A percentile compares a stretch with the other conserved stretches of the same genome.
phyloP scores from a whole-genome alignment of 2,888 invertebrate species.

The Neoaliturus tenellus region DNA sequence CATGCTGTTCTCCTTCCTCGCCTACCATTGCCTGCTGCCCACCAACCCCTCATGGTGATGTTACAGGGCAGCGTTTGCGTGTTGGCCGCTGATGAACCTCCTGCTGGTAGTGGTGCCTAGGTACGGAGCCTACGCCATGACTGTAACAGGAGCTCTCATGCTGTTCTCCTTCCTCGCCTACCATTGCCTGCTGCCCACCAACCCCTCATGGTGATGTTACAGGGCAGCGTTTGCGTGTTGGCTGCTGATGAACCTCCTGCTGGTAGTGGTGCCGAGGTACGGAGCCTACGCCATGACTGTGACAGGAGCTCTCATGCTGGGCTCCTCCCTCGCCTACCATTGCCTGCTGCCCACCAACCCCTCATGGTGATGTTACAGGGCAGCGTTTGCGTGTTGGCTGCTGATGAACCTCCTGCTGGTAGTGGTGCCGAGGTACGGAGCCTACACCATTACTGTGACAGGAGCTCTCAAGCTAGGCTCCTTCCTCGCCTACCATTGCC shows the following conservation, averaged over 20 bases:
- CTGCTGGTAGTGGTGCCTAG: no score
- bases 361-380: slow-evolving; percentile 82
- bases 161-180: no score
- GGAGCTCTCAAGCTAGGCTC: slow-evolving; percentile 89
- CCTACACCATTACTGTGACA: slow-evolving; percentile 89
- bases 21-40: no score
- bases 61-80: no score
- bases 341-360: slow-evolving; percentile 84
- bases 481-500: slow-evolving; percentile 84
- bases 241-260: slow-evolving; percentile 93
- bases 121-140: no score
- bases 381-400: slow-evolving; percentile 93
- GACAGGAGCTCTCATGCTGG: slow-evolving; percentile 88
- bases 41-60: no score
- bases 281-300: slow-evolving; percentile 92
- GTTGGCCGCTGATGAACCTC: no score
- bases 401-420: slow-evolving; percentile 96
- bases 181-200: no score
- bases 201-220: slow-evolving; percentile 71
- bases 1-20: no score
- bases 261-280: slow-evolving; percentile 94
- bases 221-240: slow-evolving; percentile 95
- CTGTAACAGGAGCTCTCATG: no score
- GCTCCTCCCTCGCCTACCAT: slow-evolving; percentile 88
- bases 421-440: slow-evolving; percentile 96